Evolutionary conservation across 2,888 invertebrate species (phyloP).

Genomic region (Nematopogon swammerdamellus): DNA sequence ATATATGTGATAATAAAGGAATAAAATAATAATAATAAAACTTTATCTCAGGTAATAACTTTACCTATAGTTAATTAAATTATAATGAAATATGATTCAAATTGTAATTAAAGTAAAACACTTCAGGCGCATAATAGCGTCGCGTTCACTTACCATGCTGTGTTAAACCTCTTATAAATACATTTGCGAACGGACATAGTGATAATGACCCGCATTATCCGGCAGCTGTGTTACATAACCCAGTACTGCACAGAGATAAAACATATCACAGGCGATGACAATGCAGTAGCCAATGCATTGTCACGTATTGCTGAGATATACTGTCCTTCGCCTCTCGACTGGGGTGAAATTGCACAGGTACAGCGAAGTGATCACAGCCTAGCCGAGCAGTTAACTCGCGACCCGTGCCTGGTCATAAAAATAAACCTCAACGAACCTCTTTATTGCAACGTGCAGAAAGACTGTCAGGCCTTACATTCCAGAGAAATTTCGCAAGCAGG

Average conservation of each 20-base stretch:
- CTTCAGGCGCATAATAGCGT: slow-evolving; percentile 1
- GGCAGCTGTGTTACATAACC: slow-evolving; percentile 10
- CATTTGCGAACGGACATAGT: slow-evolving; percentile 6
- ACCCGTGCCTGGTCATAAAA: too few species aligned
- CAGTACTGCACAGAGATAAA: slow-evolving; percentile 20
- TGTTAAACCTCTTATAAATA: slow-evolving; percentile 9
- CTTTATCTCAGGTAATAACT: too few species aligned
- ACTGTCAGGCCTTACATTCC: background rate
- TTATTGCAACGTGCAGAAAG: background rate
- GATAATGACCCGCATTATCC: slow-evolving; percentile 5
- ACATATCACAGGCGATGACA: slow-evolving; percentile 17
- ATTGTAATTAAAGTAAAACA: too few species aligned
- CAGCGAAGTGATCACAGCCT: too few species aligned
- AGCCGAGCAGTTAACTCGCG: too few species aligned
- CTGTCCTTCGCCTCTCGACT: slow-evolving; percentile 3
- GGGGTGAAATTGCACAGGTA: background rate
- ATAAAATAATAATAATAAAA: too few species aligned
- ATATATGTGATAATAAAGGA: too few species aligned
- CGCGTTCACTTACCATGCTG: too few species aligned
- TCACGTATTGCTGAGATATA: slow-evolving; percentile 11
- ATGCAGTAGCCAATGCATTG: slow-evolving; percentile 18
- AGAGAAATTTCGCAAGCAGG: background rate
- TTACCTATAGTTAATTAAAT: too few species aligned
- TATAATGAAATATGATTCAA: too few species aligned
- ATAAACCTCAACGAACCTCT: too few species aligned